A percentile compares a stretch with the other conserved stretches of the same genome.
Evolutionary conservation across 2,797 vertebrate species (phyloP).

Genomic region (Coregonus ussuriensis): DNA sequence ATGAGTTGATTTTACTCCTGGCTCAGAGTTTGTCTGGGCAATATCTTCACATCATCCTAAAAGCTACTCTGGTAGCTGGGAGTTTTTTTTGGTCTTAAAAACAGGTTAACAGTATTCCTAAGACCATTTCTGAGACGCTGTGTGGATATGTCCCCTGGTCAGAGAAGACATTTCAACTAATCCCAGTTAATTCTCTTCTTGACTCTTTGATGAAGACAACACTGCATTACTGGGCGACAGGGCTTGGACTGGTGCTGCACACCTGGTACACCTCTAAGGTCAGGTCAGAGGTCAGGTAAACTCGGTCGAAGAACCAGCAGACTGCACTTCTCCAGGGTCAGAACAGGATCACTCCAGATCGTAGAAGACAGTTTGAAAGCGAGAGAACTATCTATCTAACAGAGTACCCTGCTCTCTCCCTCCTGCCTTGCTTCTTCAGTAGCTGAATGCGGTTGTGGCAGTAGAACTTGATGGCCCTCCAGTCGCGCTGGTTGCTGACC

Average conservation of each 20-base stretch:
- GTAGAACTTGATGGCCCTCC: slow-evolving; percentile 83
- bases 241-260: background rate
- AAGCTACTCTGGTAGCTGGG: no score
- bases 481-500: slow-evolving; percentile 81
- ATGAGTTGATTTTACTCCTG: no score
- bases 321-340: slow-evolving; percentile 26
- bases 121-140: no score
- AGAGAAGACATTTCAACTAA: background rate
- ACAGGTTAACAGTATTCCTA: no score
- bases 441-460: slow-evolving; percentile 84
- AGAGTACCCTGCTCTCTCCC: slow-evolving; percentile 64
- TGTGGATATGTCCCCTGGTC: no score
- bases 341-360: slow-evolving; percentile 30
- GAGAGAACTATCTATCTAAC: slow-evolving; percentile 6
- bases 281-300: background rate
- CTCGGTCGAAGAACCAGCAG: background rate
- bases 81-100: no score
- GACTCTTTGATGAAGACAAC: slow-evolving; percentile 45
- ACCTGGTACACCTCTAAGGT: background rate
- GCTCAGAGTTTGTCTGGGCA: no score
- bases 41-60: no score
- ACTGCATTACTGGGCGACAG: background rate
- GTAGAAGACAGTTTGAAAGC: slow-evolving; percentile 38
- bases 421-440: slow-evolving; percentile 78
- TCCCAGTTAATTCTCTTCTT: slow-evolving; percentile 40